phyloP scores from a whole-genome alignment of 2,888 invertebrate species.

The Pimpla rufipes region DNA sequence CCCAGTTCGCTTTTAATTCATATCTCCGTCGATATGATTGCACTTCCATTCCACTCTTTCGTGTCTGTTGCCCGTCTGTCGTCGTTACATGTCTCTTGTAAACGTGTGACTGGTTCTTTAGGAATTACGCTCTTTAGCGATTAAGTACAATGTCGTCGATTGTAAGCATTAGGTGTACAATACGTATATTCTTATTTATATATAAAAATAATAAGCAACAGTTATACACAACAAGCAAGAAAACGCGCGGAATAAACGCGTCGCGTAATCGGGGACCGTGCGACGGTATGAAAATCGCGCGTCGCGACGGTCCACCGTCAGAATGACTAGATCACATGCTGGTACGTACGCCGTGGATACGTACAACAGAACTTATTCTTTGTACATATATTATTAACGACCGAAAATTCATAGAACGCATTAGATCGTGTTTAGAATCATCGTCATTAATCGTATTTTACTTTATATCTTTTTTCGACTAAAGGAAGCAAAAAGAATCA shows the following conservation, averaged over 20 bases:
- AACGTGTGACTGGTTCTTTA: slow-evolving; percentile 64
- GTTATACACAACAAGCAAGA: slow-evolving; percentile 34
- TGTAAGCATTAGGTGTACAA: slow-evolving; percentile 70
- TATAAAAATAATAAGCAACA: slow-evolving; percentile 28
- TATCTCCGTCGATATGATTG: slow-evolving; percentile 44
- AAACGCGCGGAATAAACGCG: slow-evolving; percentile 28
- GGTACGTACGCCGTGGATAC: slow-evolving; percentile 48
- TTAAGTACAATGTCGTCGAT: slow-evolving; percentile 68
- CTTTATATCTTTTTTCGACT: background rate
- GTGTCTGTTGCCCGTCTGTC: slow-evolving; percentile 53
- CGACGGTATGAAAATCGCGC: slow-evolving; percentile 33
- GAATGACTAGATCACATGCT: slow-evolving; percentile 41
- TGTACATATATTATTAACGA: slow-evolving; percentile 68
- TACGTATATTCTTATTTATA: slow-evolving; percentile 69
- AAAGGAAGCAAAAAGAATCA: slow-evolving; percentile 1
- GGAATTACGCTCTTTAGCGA: slow-evolving; percentile 58
- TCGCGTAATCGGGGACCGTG: slow-evolving; percentile 6
- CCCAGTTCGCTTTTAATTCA: slow-evolving; percentile 24
- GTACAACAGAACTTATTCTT: slow-evolving; percentile 65
- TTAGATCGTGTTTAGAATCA: slow-evolving; percentile 30
- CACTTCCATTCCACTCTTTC: slow-evolving; percentile 57
- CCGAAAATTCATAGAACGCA: slow-evolving; percentile 43
- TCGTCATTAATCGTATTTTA: slow-evolving; percentile 18
- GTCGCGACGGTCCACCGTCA: slow-evolving; percentile 17
- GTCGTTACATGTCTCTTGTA: slow-evolving; percentile 54